Conservation (phyloP, 2,797 vertebrate genomes). For the Siniperca scherzeri region DNA sequence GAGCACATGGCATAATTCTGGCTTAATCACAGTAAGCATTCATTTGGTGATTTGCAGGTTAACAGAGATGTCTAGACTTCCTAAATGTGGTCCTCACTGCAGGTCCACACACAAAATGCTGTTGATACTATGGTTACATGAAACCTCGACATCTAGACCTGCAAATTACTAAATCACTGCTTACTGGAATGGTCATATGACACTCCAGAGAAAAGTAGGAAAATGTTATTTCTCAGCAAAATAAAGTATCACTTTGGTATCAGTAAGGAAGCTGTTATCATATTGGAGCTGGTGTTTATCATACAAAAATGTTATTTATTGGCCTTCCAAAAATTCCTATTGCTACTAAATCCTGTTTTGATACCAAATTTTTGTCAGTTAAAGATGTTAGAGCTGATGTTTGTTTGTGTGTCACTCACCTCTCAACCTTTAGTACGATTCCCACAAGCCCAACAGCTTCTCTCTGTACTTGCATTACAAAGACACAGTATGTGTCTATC, state of each 20-base stretch:
- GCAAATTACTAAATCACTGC: conserved; percentile 4
- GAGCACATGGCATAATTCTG: not conserved
- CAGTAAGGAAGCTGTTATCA: not conserved
- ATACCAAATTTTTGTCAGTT: not conserved
- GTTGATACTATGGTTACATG: not conserved
- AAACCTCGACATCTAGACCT: conserved; percentile 15
- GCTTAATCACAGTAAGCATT: not conserved
- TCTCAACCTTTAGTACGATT: conserved; percentile 26
- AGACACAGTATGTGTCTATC: conserved; percentile 3
- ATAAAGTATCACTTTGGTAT: not conserved
- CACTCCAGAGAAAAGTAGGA: not conserved
- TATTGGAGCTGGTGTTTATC: not conserved
- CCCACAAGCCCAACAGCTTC: conserved; percentile 10
- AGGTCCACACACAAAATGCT: not conserved
- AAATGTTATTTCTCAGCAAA: too few relatives aligned
- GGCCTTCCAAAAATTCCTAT: too few relatives aligned
- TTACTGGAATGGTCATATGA: not conserved
- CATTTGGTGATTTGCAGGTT: conserved; percentile 28
- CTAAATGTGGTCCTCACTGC: conserved; percentile 34
- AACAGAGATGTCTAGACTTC: conserved; percentile 44
- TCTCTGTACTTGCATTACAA: conserved; percentile 31
- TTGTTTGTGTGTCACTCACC: conserved; percentile 3
- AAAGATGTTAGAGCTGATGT: not conserved
- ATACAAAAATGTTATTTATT: too few relatives aligned
- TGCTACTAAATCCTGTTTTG: not conserved